These are phyloP conservation scores for Tragelaphus oryx DNA, from an alignment of 2,797 vertebrate species.

Conservation along the genomic window DNA sequence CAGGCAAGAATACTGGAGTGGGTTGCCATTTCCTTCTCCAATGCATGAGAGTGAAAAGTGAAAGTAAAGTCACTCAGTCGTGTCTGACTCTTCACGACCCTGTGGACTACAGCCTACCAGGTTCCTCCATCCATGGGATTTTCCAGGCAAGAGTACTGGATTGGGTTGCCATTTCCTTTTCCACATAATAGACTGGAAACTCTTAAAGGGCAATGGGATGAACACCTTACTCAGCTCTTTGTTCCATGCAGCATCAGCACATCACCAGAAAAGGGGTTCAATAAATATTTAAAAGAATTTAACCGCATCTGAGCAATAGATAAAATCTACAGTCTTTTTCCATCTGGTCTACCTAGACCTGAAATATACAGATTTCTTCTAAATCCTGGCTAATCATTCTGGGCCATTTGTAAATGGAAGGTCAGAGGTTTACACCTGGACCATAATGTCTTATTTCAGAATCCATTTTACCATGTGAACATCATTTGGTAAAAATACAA, in stretches of 20 bases:
- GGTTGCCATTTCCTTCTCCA: too few species aligned
- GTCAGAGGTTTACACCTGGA: background rate
- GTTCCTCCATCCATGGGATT: too few species aligned
- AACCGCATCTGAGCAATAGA: background rate
- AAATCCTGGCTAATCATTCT: background rate
- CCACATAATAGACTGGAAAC: background rate
- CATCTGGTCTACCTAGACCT: background rate
- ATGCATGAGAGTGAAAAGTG: too few species aligned
- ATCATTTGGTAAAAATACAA: background rate
- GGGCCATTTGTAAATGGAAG: constrained; percentile 23
- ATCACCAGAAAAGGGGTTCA: background rate
- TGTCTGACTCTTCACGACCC: too few species aligned
- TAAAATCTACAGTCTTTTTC: background rate
- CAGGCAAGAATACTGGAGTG: too few species aligned
- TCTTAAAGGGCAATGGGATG: background rate
- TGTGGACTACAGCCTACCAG: too few species aligned
- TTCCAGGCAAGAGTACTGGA: too few species aligned
- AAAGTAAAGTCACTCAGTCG: too few species aligned
- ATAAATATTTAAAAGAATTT: background rate
- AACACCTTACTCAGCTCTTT: background rate
- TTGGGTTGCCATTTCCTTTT: too few species aligned
- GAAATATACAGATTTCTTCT: background rate
- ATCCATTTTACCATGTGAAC: background rate
- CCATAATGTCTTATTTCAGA: background rate
- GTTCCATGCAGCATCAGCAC: background rate